Base-by-base conservation (phyloP, 2,113 vertebrate species). In the Penelope pileata region DNA sequence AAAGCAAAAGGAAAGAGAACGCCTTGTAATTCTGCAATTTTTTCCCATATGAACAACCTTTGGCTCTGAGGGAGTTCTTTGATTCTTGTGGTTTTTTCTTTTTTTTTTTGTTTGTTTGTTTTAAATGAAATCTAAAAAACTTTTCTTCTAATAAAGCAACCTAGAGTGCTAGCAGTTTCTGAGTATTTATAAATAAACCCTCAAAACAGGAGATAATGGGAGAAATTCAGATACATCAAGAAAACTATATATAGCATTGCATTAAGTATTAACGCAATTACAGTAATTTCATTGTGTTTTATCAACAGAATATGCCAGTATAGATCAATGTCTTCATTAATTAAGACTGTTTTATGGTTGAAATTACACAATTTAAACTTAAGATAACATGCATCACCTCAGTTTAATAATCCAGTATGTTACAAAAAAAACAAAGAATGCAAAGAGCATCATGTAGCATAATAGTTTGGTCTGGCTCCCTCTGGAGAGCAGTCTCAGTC, bases 401-500 rank as follows among this genome's bases (percentile, higher is more conserved):
- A 98, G 91, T 97, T 98, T 99, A 97, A 99, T 98, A 96, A 99
- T 98, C 99, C 99, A 99, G 94, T 99, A 99, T 94, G 99, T 98
- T 79, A 99, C 97, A 85, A 99, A 99, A 96, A 99, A 99, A 30
- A 99, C 99, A 70, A 99, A 99, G 10, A 99, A 79, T 34, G 99
- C 98, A 91, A 99, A 99, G 22, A 99, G 98, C 96, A 99, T 98
- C 99, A 99, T 98, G 96, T 99, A 99, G 97, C 98, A 99, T 63
- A 99, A 94, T 7, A 99, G 96, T 91, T 98, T 99, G 67, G 99
- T 98, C 94, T 99, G 99, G 96, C 99, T 99, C 94, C 99, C 99
- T 97, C 98, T 98, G 94, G 99, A 99, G 62, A 99, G 98, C 34
- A 96, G 96, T 96, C 99, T 99, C 73, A 99, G 97, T 97, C 98